Evolutionary conservation across 2,113 vertebrate genomes (phyloP).

Genomic region (Bothrops jararaca): DNA sequence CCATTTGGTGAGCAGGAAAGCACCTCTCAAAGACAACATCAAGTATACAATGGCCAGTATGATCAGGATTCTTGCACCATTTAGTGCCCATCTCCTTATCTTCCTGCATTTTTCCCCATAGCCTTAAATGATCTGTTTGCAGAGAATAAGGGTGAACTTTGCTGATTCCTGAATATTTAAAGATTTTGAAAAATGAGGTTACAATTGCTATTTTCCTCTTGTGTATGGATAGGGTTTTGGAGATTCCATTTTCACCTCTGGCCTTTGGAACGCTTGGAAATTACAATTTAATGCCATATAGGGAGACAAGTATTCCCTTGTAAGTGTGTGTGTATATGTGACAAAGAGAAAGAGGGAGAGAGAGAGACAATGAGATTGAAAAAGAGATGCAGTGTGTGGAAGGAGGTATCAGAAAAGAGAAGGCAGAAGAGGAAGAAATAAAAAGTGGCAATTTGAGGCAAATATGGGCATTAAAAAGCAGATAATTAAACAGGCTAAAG

Average conservation of each 20-base stretch:
- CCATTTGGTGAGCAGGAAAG: not conserved
- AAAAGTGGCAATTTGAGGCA: slow-evolving; percentile 30
- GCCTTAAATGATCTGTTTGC: not conserved
- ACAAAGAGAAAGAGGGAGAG: too few relatives aligned
- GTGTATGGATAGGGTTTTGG: not conserved
- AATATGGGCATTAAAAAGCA: slow-evolving; percentile 29
- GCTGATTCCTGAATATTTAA: not conserved
- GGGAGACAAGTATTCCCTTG: slow-evolving; percentile 5
- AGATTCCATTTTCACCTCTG: not conserved
- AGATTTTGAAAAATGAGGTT: not conserved
- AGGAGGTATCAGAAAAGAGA: not conserved
- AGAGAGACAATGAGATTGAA: too few relatives aligned
- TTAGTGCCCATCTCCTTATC: not conserved
- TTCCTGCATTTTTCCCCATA: not conserved
- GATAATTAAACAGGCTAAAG: slow-evolving; percentile 48
- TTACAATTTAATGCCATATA: slow-evolving; percentile 22
- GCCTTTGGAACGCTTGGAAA: not conserved
- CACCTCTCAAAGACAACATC: not conserved
- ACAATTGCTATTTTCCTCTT: not conserved
- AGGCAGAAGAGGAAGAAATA: slow-evolving; percentile 26
- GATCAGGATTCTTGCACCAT: not conserved
- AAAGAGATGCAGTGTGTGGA: not conserved
- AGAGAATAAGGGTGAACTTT: not conserved
- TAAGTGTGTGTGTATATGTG: too few relatives aligned
- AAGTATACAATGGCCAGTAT: not conserved